Base-by-base conservation (phyloP, 2,113 vertebrate species). In the Hucho hucho region DNA sequence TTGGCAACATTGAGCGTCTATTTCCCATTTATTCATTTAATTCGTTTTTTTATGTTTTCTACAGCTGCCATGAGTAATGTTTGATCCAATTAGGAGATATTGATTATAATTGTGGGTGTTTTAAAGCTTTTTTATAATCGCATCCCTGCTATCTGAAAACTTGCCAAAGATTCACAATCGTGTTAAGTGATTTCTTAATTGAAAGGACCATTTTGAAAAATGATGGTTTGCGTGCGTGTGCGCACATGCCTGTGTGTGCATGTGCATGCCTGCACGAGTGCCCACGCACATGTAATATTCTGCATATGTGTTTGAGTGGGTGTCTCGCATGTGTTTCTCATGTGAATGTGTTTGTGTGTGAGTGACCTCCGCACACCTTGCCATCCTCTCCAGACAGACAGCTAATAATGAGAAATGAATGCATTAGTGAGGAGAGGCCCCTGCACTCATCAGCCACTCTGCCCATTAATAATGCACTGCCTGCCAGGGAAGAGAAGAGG, bases 1-100 rank as follows among this genome's bases (percentile, higher is more conserved):
- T 89, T 89, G 90, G 88, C 88, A 88, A 91, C 79, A 88, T 89
- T 90, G 88, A n/a, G 82, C 79, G 84, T 88, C 90, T 89, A 90
- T 89, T 90, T 90, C 88, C 89, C 85, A 88, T 92, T 91, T 88
- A 89, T 91, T 81, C 87, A 88, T 89, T 90, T 90, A 91, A 91
- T 91, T 88, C 86, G 86, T 81, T 78, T 82, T 91, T 90, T 89
- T 86, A 89, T 92, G 89, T 90, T 87, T 83, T 84, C 86, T 87
- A 84, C 88, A 87, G 86, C 84, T 87, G 85, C 83, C 87, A 88
- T 84, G 65, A 86, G 87, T 89, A 86, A 90, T 92, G 76, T 87
- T 86, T 90, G 86, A 92, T 92, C 83, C 87, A 92, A 87, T 91
- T 88, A 90, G 81, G 81, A 82, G 79, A 82, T 70, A 79, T 82